Base-by-base conservation (phyloP, 37 sponge, comb jelly and placozoan species). In the Hexactinellida sp. region DNA sequence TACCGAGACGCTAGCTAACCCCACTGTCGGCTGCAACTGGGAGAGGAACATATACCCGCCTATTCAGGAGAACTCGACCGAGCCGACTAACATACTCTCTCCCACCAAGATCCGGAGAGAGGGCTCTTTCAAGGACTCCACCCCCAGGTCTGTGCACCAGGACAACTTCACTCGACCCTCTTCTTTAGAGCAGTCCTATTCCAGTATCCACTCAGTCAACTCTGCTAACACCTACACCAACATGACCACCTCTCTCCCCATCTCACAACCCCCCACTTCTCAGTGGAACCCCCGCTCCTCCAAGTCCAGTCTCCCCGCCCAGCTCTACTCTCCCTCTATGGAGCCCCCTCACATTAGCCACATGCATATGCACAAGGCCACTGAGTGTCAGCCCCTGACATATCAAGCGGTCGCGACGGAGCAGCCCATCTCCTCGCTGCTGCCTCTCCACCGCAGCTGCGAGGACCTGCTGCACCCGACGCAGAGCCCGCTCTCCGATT, bases 401-500 rank as follows among this genome's bases (percentile, higher is more conserved):
- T 63, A 25, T n/a, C 30, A 63, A 7, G 30, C 76, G 28, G 34
- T n/a, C 3, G 25, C 30, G 5, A 3, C 21, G 25, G 76, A 63
- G 5, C 76, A 23, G 32, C 34, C 76, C 34, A 25, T 23, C 25
- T 1, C 30, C 25, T n/a, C 76, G 3, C 28, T 10, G 5, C 76
- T 63, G 76, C 76, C 76, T 10, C 76, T 63, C 25, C 76, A 63
- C 76, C 25, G 76, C 32, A 63, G 76, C 76, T 63, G 76, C 13
- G 76, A 63, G 34, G 76, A 63, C 76, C 76, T 63, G 32, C 76
- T 63, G 76, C 76, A 63, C 13, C 76, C 76, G 3, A 63, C 76
- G 5, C 25, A 63, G 32, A 63, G 76, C 13, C 76, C 76, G 3
- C 76, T 63, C 76, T 63, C 76, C 76, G 76, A 63, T 3, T 63